Base-by-base conservation (phyloP, 2,113 vertebrate species). In the Bostrychus sinensis region DNA sequence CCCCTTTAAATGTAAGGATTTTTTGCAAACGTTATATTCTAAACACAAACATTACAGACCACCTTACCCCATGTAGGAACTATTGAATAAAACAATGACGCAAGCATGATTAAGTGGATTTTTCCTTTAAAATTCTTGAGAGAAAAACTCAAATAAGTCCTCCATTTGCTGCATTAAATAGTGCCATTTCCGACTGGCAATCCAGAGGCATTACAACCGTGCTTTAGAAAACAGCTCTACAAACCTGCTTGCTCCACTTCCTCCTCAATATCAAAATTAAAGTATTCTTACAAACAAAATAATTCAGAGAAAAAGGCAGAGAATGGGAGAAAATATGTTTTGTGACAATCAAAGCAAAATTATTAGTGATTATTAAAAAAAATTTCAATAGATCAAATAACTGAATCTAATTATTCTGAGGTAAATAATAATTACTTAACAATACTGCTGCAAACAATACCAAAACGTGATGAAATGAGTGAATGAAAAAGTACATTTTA, bases 241-340 rank as follows among this genome's bases (percentile, higher is more conserved):
- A 90, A 93, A 95, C 95, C 94, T 90, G 86, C 82, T 94, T 94
- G 85, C 75, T 94, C 91, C 89, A 92, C 80, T 89, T 95, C 93
- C 84, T 93, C 92, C 87, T 93, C 92, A 88, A 94, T 79, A 91
- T 95, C 93, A 92, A 94, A 84, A 93, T 90, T 92, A 77, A 95
- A 94, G 86, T 94, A 94, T 91, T 94, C 94, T 96, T 94, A 90
- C 82, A 80, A 58, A 36, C 39, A 74, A 66, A 46, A 68, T 1
- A 26, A 77, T 85, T 60, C 62, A 87, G 83, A 83, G 63, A 64
- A 37, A 53, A 80, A 78, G 56, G 25, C 48, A 79, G 56, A 85
- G 8, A 64, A 60, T 66, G 19, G 64, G 71, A 90, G 69, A 71
- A 56, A 86, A 22, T n/a, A n/a, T n/a, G n/a, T n/a, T n/a, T n/a